phyloP scores from a whole-genome alignment of 1,140 invertebrate species.

The Anagrus nilaparvatae region DNA sequence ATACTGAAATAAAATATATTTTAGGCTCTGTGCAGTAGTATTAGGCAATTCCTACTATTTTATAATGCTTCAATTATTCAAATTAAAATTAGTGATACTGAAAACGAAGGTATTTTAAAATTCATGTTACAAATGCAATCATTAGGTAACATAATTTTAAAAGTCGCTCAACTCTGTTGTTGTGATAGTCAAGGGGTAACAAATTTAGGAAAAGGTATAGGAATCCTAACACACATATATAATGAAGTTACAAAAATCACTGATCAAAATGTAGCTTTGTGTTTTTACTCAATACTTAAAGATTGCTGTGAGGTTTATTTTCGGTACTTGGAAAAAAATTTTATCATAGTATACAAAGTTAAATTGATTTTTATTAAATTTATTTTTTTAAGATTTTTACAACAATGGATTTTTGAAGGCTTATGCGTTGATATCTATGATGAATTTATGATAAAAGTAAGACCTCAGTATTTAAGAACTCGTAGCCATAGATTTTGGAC shows the following conservation, averaged over 20 bases:
- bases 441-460: slow-evolving; percentile 52
- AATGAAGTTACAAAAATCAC: slow-evolving; percentile 47
- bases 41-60: slow-evolving; percentile 45
- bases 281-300: slow-evolving; percentile 47
- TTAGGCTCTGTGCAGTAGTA: slow-evolving; percentile 45
- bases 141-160: slow-evolving; percentile 42
- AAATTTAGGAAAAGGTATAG: slow-evolving; percentile 39
- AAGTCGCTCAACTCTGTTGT: slow-evolving; percentile 46
- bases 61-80: slow-evolving; percentile 44
- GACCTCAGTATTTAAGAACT: slow-evolving; percentile 42
- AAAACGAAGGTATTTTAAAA: slow-evolving; percentile 40
- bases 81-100: slow-evolving; percentile 32
- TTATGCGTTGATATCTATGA: slow-evolving; percentile 46
- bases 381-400: slow-evolving; percentile 43
- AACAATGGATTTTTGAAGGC: slow-evolving; percentile 54
- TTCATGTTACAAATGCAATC: slow-evolving; percentile 42
- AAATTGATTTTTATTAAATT: slow-evolving; percentile 9
- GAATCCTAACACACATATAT: slow-evolving; percentile 49
- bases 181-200: slow-evolving; percentile 34
- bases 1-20: slow-evolving; percentile 15
- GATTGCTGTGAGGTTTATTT: slow-evolving; percentile 52
- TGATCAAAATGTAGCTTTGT: slow-evolving; percentile 40
- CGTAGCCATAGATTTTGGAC: slow-evolving; percentile 51
- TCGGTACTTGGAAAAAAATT: slow-evolving; percentile 41
- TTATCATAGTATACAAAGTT: too few relatives aligned